Percentiles rank a stretch among this genome's conserved stretches.
phyloP scores from a whole-genome alignment of 1,140 invertebrate species.

The Drosophila tropicalis region DNA sequence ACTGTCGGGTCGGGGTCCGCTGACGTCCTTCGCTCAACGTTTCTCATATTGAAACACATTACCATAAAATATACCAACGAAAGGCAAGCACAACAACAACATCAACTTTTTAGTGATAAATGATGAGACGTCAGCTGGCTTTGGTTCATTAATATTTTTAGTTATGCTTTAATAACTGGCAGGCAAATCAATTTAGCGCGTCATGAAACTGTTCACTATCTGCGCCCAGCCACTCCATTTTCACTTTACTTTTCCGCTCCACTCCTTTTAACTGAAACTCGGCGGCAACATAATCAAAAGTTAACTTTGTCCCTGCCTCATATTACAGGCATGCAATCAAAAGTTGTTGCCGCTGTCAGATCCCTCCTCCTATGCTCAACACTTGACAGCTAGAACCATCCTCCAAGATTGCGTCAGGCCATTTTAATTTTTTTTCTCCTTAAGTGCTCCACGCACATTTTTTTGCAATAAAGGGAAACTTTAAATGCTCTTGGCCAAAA shows the following conservation, averaged over 20 bases:
- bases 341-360: conserved; percentile 38
- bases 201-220: conserved; percentile 48
- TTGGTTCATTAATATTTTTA: conserved; percentile 75
- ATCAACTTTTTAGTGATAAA: conserved; percentile 67
- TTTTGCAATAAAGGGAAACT: conserved; percentile 53
- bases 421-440: conserved; percentile 23
- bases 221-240: no score
- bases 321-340: conserved; percentile 45
- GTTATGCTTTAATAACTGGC: conserved; percentile 74
- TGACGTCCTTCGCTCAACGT: conserved; percentile 50
- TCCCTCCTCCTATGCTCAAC: background rate
- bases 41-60: conserved; percentile 52
- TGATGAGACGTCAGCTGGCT: conserved; percentile 64
- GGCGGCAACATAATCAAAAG: conserved; percentile 38
- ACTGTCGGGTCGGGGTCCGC: conserved; percentile 32
- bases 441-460: conserved; percentile 50
- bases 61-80: conserved; percentile 48
- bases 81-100: conserved; percentile 28
- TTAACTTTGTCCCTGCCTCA: conserved; percentile 18
- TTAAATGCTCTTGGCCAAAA: conserved; percentile 62
- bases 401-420: background rate
- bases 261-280: background rate
- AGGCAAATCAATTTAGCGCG: conserved; percentile 75
- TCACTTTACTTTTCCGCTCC: no score
- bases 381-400: conserved; percentile 21